Percentiles rank a stretch among this genome's conserved stretches.
Conservation (phyloP, 2,888 invertebrate species). For the Aleiodes leptofemur region DNA sequence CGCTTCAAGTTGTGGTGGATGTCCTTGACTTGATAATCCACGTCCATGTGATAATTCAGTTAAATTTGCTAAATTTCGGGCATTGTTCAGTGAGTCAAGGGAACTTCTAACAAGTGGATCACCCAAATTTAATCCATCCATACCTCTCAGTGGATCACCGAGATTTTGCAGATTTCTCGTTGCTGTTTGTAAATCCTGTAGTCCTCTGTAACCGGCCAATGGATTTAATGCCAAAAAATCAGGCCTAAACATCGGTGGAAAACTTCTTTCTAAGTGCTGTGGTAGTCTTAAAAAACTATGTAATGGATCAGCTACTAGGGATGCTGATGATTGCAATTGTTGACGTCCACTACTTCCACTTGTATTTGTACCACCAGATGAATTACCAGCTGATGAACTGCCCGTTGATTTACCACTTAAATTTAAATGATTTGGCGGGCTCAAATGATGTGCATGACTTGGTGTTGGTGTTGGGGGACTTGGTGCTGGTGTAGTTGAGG, state of each 20-base stretch:
- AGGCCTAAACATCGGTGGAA: conserved; percentile 74
- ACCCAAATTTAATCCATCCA: conserved; percentile 72
- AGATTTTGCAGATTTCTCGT: conserved; percentile 72
- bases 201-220: conserved; percentile 70
- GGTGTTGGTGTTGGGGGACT: conserved; percentile 75
- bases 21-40: conserved; percentile 71
- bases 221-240: conserved; percentile 71
- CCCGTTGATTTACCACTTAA: conserved; percentile 74
- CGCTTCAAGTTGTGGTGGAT: conserved; percentile 86
- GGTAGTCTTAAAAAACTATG: conserved; percentile 73
- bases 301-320: conserved; percentile 72
- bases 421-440: conserved; percentile 73
- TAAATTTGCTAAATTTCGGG: conserved; percentile 72
- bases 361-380: conserved; percentile 71
- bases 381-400: conserved; percentile 73
- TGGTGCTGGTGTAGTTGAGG: conserved; percentile 75
- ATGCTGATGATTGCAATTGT: conserved; percentile 68
- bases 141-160: conserved; percentile 72
- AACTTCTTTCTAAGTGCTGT: conserved; percentile 70
- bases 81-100: conserved; percentile 72
- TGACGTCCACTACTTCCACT: conserved; percentile 67
- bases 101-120: conserved; percentile 72
- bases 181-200: conserved; percentile 72
- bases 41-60: conserved; percentile 71
- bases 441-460: conserved; percentile 71